phyloP scores from a whole-genome alignment of 2,113 vertebrate genomes.

The Pomatorhinus ruficollis region DNA sequence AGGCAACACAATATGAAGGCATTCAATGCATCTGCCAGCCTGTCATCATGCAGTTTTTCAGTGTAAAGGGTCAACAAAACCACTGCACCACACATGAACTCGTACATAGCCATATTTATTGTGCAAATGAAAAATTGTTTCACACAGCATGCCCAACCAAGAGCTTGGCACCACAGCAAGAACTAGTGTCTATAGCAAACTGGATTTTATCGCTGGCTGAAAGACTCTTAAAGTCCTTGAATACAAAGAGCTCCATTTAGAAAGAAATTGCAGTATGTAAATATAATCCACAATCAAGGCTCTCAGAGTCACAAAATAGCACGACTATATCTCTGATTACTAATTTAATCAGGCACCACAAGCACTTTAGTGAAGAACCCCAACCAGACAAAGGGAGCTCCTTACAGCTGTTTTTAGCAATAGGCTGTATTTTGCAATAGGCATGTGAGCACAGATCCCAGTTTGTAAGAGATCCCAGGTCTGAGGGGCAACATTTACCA shows the following conservation, averaged over 20 bases:
- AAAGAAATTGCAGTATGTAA: constrained; percentile 75
- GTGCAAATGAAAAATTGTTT: constrained; percentile 11
- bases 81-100: constrained; percentile 23
- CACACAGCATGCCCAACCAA: background rate
- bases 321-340: constrained; percentile 72
- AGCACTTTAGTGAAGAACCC: constrained; percentile 67
- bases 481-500: constrained; percentile 5
- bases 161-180: constrained; percentile 43
- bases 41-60: background rate
- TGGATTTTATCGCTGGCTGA: constrained; percentile 52
- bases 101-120: background rate
- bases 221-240: constrained; percentile 67
- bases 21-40: background rate
- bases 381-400: constrained; percentile 51
- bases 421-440: background rate
- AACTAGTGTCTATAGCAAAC: constrained; percentile 21
- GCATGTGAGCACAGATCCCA: background rate
- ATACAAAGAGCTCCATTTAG: constrained; percentile 75
- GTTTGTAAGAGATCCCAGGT: constrained; percentile 21
- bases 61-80: constrained; percentile 10
- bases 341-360: constrained; percentile 74
- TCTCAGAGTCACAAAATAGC: constrained; percentile 75
- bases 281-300: constrained; percentile 78
- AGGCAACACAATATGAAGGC: background rate
- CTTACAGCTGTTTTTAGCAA: constrained; percentile 11